Base-by-base conservation (phyloP, 2,888 invertebrate genomes). In the Smittia sp. region DNA sequence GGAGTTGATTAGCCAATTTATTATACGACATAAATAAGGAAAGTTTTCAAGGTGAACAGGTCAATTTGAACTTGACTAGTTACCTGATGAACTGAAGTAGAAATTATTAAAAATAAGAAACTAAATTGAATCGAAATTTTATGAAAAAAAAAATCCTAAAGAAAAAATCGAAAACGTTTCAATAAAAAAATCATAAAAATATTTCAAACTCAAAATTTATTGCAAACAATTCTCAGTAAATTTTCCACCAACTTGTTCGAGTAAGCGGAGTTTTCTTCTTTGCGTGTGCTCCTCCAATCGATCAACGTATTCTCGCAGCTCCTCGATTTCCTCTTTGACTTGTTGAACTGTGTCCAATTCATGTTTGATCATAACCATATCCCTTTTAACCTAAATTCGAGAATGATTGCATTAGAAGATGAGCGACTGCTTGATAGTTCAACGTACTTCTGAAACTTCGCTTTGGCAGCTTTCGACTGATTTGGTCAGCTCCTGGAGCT, bases 401-500 rank as follows among this genome's bases (percentile, higher is more conserved):
- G 39, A 7, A 13, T 39, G 39, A 39, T n/a, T n/a, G 32, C 65
- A 58, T 15, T 22, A 24, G 39, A 15, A 15, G 65, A n/a, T n/a
- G 65, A 13, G 32, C 22, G 20, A 18, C 20, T 65, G 20, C 11
- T 11, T 7, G n/a, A 52, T 25, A 54, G 13, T 25, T 24, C 20
- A 24, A 32, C 1, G 77, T 75, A 86, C 92, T 86, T 92, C 92
- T 80, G 92, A 92, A 82, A 94, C 94, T 84, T 95, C 94, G 84
- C 92, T 93, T 85, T 95, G 95, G 84, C 94, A 95, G 84, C 93
- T 93, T 85, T 95, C 95, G 79, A 95, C 94, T 82, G 94, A 94
- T 85, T 93, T 93, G 82, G 94, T 94, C 82, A 95, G 88, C 85
- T 94, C 94, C 85, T 94, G 94, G 78, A 95, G 89, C 85, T 95